Conservation (phyloP, 1,140 invertebrate genomes). For the Epicauta chinensis region DNA sequence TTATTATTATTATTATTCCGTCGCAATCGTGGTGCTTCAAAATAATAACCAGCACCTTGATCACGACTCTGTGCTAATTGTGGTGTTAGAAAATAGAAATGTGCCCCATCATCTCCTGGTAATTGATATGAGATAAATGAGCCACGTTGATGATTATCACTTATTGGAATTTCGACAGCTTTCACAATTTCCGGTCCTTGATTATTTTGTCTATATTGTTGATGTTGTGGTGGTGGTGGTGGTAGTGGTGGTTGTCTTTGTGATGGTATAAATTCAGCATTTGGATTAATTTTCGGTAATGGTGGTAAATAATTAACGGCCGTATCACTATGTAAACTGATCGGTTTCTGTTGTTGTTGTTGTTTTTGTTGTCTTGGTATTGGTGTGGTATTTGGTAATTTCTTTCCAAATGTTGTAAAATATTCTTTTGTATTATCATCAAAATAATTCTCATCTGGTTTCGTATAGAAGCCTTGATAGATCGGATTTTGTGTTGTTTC, state of each 20-base stretch:
- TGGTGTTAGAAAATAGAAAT: slow-evolving; percentile 71
- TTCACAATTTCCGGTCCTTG: neutral
- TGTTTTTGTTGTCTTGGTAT: slow-evolving; percentile 22
- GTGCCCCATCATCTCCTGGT: slow-evolving; percentile 59
- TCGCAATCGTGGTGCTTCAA: slow-evolving; percentile 31
- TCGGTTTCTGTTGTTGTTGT: slow-evolving; percentile 39
- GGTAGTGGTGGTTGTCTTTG: slow-evolving; percentile 19
- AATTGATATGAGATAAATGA: slow-evolving; percentile 61
- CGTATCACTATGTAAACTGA: slow-evolving; percentile 52
- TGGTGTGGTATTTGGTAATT: slow-evolving; percentile 52
- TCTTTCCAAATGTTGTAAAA: slow-evolving; percentile 69
- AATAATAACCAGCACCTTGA: slow-evolving; percentile 40
- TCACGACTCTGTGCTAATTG: slow-evolving; percentile 49
- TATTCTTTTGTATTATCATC: slow-evolving; percentile 72
- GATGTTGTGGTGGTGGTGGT: slow-evolving; percentile 9
- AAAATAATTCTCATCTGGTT: slow-evolving; percentile 61
- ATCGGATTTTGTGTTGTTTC: slow-evolving; percentile 55
- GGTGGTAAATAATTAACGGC: slow-evolving; percentile 56
- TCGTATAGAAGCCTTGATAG: slow-evolving; percentile 61
- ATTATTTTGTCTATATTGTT: slow-evolving; percentile 13
- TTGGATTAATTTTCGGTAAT: slow-evolving; percentile 55
- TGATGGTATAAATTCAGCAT: slow-evolving; percentile 51
- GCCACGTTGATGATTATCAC: slow-evolving; percentile 46
- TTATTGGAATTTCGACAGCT: slow-evolving; percentile 36
- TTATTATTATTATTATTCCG: slow-evolving; percentile 7